Percentiles rank a stretch among this genome's conserved stretches.
These are phyloP conservation scores for Bradysia coprophila DNA, from an alignment of 1,140 invertebrate genomes.

Conservation along the genomic window DNA sequence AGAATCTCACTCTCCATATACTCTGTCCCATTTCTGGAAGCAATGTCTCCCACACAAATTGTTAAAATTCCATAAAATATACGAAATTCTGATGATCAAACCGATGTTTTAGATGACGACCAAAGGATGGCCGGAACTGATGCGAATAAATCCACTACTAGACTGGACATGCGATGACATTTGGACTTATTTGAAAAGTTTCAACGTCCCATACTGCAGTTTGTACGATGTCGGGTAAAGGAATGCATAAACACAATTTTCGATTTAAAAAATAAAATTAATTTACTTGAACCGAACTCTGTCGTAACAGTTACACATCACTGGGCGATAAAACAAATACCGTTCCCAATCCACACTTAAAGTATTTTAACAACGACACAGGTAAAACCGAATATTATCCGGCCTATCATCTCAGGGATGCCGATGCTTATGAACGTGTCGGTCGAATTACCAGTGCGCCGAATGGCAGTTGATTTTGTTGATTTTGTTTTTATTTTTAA, in stretches of 20 bases:
- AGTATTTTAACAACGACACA: conserved; percentile 25
- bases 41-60: too few relatives aligned
- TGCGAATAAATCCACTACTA: conserved; percentile 73
- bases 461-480: background rate
- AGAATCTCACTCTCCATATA: too few relatives aligned
- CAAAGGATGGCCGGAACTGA: conserved; percentile 70
- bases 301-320: conserved; percentile 54
- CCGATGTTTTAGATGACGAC: too few relatives aligned
- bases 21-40: too few relatives aligned
- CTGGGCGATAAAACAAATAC: conserved; percentile 64
- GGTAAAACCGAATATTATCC: conserved; percentile 42
- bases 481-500: background rate
- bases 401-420: conserved; percentile 57
- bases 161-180: conserved; percentile 80
- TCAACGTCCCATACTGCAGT: conserved; percentile 69
- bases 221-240: conserved; percentile 69
- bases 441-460: conserved; percentile 28
- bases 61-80: too few relatives aligned
- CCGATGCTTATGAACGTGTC: conserved; percentile 44
- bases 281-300: conserved; percentile 1
- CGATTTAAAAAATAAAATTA: background rate
- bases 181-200: conserved; percentile 66
- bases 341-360: conserved; percentile 54
- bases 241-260: background rate
- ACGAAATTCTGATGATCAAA: too few relatives aligned